Conservation (phyloP, 2,888 invertebrate genomes). For the Caenorhabditis afra region DNA sequence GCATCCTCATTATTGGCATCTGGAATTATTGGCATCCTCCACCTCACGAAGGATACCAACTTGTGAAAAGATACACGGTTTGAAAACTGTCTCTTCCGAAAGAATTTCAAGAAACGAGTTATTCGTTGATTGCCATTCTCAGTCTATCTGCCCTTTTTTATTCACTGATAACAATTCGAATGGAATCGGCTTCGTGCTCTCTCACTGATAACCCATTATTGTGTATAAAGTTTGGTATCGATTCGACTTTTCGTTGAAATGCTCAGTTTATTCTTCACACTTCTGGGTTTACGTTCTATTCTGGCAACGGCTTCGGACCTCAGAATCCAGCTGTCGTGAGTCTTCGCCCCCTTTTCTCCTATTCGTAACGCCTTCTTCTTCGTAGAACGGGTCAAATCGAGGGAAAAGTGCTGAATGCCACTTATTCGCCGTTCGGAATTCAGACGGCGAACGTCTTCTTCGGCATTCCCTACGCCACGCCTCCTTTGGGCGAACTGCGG, state of each 20-base stretch:
- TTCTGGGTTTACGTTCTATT: neutral
- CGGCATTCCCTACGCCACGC: conserved; percentile 50
- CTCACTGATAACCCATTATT: too few species aligned
- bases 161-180: too few species aligned
- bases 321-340: conserved; percentile 13
- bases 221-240: too few species aligned
- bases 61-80: neutral
- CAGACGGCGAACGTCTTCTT: conserved; percentile 54
- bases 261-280: too few species aligned
- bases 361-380: neutral
- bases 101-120: too few species aligned
- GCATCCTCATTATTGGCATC: conserved; percentile 9
- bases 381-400: conserved; percentile 23
- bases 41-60: conserved; percentile 8
- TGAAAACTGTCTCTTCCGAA: neutral
- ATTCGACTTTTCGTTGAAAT: too few species aligned
- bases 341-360: neutral
- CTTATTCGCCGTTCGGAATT: conserved; percentile 44
- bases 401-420: conserved; percentile 15
- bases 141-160: too few species aligned
- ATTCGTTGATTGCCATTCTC: too few species aligned
- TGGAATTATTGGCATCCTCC: conserved; percentile 1
- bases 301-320: neutral
- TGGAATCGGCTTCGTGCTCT: too few species aligned
- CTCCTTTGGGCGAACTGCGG: conserved; percentile 47